Conservation (phyloP, 2,113 vertebrate species). For the Archocentrus centrarchus region DNA sequence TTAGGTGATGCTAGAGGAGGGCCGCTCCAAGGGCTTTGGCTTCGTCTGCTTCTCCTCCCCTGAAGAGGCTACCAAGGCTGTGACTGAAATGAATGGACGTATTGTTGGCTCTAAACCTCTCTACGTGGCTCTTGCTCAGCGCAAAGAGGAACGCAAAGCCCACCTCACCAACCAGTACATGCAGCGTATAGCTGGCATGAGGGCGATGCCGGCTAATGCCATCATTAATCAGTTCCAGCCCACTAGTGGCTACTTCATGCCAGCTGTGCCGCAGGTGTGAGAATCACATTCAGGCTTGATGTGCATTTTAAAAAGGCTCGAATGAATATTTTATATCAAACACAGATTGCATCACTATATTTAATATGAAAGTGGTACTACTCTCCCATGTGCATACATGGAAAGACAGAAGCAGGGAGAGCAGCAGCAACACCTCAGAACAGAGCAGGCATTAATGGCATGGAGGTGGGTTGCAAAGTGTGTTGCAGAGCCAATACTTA, state of each 20-base stretch:
- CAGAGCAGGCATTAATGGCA: neutral
- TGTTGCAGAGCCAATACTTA: neutral
- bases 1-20: conserved; percentile 98
- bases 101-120: conserved; percentile 98
- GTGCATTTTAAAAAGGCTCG: neutral
- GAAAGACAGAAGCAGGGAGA: neutral
- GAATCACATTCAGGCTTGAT: neutral
- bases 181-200: conserved; percentile 98
- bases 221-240: conserved; percentile 99
- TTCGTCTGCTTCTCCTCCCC: conserved; percentile 99
- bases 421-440: neutral
- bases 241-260: conserved; percentile 96
- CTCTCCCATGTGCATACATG: neutral
- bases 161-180: conserved; percentile 99
- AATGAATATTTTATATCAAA: neutral
- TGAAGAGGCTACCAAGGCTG: conserved; percentile 98
- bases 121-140: conserved; percentile 95
- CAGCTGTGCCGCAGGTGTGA: conserved; percentile 94
- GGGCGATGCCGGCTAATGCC: conserved; percentile 95
- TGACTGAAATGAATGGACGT: conserved; percentile 98
- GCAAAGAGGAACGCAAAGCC: conserved; percentile 97
- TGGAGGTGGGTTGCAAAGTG: neutral
- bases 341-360: accelerated
- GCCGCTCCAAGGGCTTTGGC: conserved; percentile 98
- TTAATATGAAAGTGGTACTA: neutral